phyloP scores from a whole-genome alignment of 2,888 invertebrate genomes.

The Dolichopus griseipennis region DNA sequence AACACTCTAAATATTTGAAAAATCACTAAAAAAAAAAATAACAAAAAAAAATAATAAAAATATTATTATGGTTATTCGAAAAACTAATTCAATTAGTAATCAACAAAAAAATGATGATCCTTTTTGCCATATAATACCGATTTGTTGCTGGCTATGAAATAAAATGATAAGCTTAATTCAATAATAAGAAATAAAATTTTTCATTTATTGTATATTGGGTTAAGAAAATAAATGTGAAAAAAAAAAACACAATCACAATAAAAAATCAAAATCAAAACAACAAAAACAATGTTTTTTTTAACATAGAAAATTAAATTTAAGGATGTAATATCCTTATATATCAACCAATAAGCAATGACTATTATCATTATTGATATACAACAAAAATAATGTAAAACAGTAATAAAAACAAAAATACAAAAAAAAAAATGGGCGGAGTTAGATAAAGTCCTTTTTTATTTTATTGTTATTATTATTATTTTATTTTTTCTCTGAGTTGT shows the following conservation, averaged over 20 bases:
- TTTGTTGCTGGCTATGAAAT: conserved; percentile 9
- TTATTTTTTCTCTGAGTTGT: background rate
- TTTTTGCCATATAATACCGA: conserved; percentile 3
- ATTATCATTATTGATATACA: conserved; percentile 1
- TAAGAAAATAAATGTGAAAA: background rate
- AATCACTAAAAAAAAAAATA: conserved; percentile 2
- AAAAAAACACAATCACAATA: background rate
- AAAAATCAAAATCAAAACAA: background rate
- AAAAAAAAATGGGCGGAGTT: background rate
- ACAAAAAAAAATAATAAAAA: too few relatives aligned
- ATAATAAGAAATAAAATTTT: conserved; percentile 5
- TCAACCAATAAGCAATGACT: conserved; percentile 2
- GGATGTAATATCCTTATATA: conserved; percentile 3
- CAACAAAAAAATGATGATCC: conserved; percentile 2
- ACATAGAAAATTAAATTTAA: conserved; percentile 1
- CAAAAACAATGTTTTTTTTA: too few relatives aligned
- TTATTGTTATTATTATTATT: too few relatives aligned
- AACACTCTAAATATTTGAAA: background rate
- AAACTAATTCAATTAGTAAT: conserved; percentile 4
- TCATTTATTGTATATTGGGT: background rate
- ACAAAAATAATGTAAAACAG: too few relatives aligned
- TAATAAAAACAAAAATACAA: too few relatives aligned
- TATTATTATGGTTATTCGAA: background rate
- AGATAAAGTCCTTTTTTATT: background rate
- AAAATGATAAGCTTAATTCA: conserved; percentile 11